Base-by-base conservation (phyloP, 35 echinoderm and acorn worm species). In the Holothuria glaberrima region DNA sequence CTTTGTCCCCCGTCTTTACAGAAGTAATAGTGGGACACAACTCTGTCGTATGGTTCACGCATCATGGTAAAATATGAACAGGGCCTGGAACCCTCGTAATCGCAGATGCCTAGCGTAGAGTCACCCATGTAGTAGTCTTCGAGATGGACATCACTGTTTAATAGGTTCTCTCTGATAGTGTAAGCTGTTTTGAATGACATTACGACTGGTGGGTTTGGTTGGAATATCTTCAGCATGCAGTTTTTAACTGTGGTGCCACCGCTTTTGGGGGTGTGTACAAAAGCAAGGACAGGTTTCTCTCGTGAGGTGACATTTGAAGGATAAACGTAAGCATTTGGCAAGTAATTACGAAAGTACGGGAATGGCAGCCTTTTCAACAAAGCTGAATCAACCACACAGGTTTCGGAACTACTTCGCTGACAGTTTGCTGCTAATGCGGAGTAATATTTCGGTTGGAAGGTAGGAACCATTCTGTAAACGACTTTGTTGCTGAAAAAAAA, bases 51-150 rank as follows among this genome's bases (percentile, higher is more conserved):
- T 32, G 80, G 80, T 63, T 84, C 80, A 32, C 80, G 18, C 80
- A 84, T 58, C 52, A 83, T 62, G 18, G 80, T 83, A 32, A 83
- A 83, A 54, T 83, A 83, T 5, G 80, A 0, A 83, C 80, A 83
- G 26, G 80, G 80, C 21, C 30, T 46, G 12, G 80, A 19, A 3
- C 56, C 18, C 16, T n/a, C 80, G 25, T 83, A 83, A 29, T 83
- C 80, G 56, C 80, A 83, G 9, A 83, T 83, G 28, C 80, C 80
- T 3, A 83, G 80, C 12, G 80, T 61, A 1, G 80, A 83, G 30
- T 83, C 80, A 33, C 80, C 80, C 80, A 83, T 83, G 80, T 83
- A 83, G 27, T 83, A 83, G 22, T 83, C 33, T 6, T 62, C 28
- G 3, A 16, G 58, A 61, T 24, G 22, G 9, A 5, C 21, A 22